Base-by-base conservation (phyloP, 2,888 invertebrate species). In the Auanema freiburgensis region DNA sequence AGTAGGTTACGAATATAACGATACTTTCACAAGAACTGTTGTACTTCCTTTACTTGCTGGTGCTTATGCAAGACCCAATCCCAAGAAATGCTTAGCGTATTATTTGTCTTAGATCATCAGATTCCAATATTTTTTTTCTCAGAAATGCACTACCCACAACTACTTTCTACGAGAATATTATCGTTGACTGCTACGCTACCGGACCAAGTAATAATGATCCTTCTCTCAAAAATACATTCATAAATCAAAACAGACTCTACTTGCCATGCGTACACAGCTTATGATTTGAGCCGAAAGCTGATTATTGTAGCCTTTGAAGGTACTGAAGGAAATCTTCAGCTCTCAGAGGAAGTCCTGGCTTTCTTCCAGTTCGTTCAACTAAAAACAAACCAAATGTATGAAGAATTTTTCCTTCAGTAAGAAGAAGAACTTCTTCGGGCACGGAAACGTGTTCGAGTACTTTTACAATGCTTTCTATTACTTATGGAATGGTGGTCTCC, bases 381-480 rank as follows among this genome's bases (percentile, higher is more conserved):
- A 12, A 43, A 12, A 43, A 43, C n/a, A 43, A 11, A 43, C 43
- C n/a, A 11, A n/a, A 43, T 43, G 43, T 43, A n/a, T 12, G n/a
- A 43, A 43, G 12, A 43, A 43, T 43, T 43, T 43, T 43, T 11
- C n/a, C 12, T 43, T 43, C n/a, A 61, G 61, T 14, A 49, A 25
- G 10, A 61, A 61, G 33, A 43, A 46, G 49, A 56, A 56, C 18
- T 62, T 69, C 63, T 65, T 68, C 54, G 66, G 63, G 23, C 58
- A 63, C 6, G 75, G 75, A 11, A 59, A 56, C 18, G 72, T 75
- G n/a, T 67, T 63, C 61, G 61, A 63, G 54, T 75, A 75, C 65
- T 75, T 75, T 59, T 70, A 70, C 59, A 65, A 69, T 23, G 75
- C 73, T 11, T 73, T 69, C 67, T 24, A 60, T 5, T 57, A 60